Conservation (phyloP, 2,797 vertebrate genomes). For the Pseudochirops corinnae region DNA sequence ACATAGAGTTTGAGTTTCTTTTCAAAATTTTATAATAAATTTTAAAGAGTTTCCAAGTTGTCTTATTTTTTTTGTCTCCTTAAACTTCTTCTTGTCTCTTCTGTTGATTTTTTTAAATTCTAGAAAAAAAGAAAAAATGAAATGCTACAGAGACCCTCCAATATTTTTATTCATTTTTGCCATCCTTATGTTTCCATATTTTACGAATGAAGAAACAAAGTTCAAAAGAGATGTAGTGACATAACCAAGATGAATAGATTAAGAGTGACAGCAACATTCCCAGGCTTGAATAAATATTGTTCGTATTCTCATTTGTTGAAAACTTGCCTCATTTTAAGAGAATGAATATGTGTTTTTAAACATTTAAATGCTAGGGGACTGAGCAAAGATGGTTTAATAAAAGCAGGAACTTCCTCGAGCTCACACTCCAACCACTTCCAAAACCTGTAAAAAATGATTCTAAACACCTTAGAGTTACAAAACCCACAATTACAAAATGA, state of each 20-base stretch:
- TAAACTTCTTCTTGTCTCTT: not conserved
- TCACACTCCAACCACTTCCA: too few relatives aligned
- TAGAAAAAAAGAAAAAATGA: not conserved
- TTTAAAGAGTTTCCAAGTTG: not conserved
- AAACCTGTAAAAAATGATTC: too few relatives aligned
- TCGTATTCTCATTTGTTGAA: not conserved
- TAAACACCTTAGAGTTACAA: too few relatives aligned
- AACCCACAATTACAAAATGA: too few relatives aligned
- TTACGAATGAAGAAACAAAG: not conserved
- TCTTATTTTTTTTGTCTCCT: too few relatives aligned
- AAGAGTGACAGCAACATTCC: not conserved
- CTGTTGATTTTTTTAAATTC: not conserved
- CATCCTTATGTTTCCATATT: not conserved
- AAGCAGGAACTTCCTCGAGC: too few relatives aligned
- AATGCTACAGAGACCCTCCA: not conserved
- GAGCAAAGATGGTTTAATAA: too few relatives aligned
- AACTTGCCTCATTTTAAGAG: not conserved
- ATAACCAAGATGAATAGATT: not conserved
- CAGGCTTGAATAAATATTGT: not conserved
- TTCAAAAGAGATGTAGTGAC: not conserved
- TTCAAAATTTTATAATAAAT: not conserved
- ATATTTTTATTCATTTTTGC: not conserved
- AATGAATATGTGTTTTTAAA: not conserved
- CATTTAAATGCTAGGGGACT: too few relatives aligned
- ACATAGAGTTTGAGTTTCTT: not conserved